Evolutionary conservation across 2,113 vertebrate genomes (phyloP).

Genomic region (Centropus bengalensis): DNA sequence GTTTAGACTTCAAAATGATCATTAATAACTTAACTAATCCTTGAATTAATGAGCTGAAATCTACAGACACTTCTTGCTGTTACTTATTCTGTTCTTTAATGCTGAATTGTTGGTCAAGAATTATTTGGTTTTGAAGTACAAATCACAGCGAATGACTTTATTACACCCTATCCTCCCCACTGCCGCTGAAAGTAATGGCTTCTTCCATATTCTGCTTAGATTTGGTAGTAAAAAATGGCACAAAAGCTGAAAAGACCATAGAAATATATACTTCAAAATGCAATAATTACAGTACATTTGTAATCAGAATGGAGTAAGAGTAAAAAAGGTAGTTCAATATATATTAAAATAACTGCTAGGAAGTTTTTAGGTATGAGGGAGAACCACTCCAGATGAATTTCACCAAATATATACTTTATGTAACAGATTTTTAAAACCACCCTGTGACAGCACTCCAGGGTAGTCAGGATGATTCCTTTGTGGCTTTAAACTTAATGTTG

Average conservation of each 20-base stretch:
- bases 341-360: neutral
- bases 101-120: neutral
- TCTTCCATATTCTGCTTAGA: neutral
- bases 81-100: conserved; percentile 12
- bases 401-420: neutral
- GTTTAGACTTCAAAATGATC: conserved; percentile 29
- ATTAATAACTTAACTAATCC: conserved; percentile 42
- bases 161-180: neutral
- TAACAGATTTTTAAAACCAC: neutral
- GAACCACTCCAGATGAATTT: neutral
- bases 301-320: neutral
- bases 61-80: neutral
- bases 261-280: neutral
- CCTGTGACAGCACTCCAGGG: neutral
- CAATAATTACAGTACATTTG: neutral
- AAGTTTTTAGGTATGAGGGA: neutral
- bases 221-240: neutral
- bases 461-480: neutral
- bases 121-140: neutral
- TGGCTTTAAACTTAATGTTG: neutral
- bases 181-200: neutral
- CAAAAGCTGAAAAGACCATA: neutral
- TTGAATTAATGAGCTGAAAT: conserved; percentile 37
- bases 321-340: neutral
- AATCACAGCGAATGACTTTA: neutral